These are phyloP conservation scores for Dicrurus megarhynchus DNA, from an alignment of 2,113 vertebrate genomes.

Conservation along the genomic window DNA sequence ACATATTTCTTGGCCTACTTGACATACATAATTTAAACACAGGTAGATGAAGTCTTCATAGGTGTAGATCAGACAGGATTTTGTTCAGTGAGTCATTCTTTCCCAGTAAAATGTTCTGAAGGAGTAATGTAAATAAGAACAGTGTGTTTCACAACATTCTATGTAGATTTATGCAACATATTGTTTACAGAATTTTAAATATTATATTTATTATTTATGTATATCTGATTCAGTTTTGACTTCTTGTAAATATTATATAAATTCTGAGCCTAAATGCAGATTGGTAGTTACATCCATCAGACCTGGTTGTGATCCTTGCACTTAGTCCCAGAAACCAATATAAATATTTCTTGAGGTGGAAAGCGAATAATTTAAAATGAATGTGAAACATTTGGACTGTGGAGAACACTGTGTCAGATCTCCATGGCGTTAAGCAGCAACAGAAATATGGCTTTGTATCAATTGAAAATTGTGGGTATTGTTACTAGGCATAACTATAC, in stretches of 20 bases:
- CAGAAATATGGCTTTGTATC: background rate
- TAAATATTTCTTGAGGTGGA: background rate
- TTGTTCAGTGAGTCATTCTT: background rate
- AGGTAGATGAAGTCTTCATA: background rate
- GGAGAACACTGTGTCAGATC: background rate
- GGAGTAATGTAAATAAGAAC: background rate
- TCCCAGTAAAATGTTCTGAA: background rate
- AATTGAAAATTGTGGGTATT: background rate
- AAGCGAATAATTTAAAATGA: background rate
- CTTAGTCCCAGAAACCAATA: background rate
- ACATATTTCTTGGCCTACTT: background rate
- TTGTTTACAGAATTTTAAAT: background rate
- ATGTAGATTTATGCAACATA: background rate
- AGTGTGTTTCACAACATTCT: background rate
- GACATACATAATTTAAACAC: background rate
- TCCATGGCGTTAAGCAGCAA: background rate
- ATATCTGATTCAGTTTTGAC: background rate
- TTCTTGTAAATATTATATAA: background rate
- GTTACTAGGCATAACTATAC: background rate
- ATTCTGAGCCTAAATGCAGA: background rate
- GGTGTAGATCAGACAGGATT: background rate
- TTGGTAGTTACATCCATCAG: background rate
- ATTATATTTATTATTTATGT: background rate
- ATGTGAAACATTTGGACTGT: background rate
- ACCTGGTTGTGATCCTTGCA: background rate